Percentiles rank a stretch among this genome's conserved stretches.
phyloP scores from a whole-genome alignment of 2,888 invertebrate genomes.

The Acanthococcus lagerstroemiae region DNA sequence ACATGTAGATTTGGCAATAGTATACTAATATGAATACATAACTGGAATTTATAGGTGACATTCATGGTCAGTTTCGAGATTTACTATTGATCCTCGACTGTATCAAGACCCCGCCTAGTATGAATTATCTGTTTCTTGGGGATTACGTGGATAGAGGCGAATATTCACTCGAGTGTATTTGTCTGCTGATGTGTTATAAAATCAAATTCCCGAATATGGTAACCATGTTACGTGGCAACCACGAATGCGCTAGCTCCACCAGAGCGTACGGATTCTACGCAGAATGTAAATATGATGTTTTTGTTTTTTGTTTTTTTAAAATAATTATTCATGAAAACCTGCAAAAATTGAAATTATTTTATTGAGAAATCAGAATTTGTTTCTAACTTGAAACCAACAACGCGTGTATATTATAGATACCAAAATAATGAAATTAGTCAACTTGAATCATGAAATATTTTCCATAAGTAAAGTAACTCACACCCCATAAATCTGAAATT shows the following conservation, averaged over 20 bases:
- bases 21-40: background rate
- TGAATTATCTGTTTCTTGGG: slow-evolving; percentile 52
- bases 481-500: too few relatives aligned
- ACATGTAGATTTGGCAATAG: background rate
- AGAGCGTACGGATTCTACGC: slow-evolving; percentile 48
- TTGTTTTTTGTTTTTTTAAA: too few relatives aligned
- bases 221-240: slow-evolving; percentile 49
- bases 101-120: slow-evolving; percentile 53
- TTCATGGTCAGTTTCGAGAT: slow-evolving; percentile 48
- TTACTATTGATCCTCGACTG: slow-evolving; percentile 52
- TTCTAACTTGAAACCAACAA: too few relatives aligned
- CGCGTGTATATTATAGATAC: too few relatives aligned
- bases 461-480: too few relatives aligned
- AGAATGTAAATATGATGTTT: slow-evolving; percentile 41
- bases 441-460: too few relatives aligned
- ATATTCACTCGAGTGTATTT: slow-evolving; percentile 39
- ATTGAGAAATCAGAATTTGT: too few relatives aligned
- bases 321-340: too few relatives aligned
- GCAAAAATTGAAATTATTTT: too few relatives aligned
- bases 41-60: slow-evolving; percentile 8
- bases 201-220: slow-evolving; percentile 42
- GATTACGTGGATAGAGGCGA: slow-evolving; percentile 42
- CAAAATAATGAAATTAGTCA: too few relatives aligned
- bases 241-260: slow-evolving; percentile 51
- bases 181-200: slow-evolving; percentile 24